Percentiles rank a stretch among this genome's conserved stretches.
phyloP scores from a whole-genome alignment of 2,888 invertebrate species.

The Syritta pipiens region DNA sequence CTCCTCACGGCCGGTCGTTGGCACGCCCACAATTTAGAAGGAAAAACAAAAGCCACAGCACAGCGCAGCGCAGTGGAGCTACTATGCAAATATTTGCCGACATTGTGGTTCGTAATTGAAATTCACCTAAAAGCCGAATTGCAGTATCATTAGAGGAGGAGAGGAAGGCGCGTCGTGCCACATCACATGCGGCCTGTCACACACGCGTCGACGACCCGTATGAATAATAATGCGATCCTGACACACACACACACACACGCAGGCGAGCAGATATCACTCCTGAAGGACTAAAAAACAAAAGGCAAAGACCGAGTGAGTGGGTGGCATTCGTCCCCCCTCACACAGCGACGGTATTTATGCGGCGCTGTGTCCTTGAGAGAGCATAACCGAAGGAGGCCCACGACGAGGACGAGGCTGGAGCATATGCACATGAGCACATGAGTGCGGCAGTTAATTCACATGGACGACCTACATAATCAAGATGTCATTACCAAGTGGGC shows the following conservation, averaged over 20 bases:
- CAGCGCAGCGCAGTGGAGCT: no score
- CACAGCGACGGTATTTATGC: neutral
- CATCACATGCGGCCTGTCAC: slow-evolving; percentile 17
- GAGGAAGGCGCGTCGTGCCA: slow-evolving; percentile 12
- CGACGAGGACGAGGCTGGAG: neutral
- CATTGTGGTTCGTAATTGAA: slow-evolving; percentile 58
- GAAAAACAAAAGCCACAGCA: slow-evolving; percentile 28
- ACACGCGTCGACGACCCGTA: slow-evolving; percentile 27
- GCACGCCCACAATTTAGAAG: slow-evolving; percentile 2
- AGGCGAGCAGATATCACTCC: neutral
- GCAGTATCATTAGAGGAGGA: slow-evolving; percentile 50
- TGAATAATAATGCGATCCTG: slow-evolving; percentile 53
- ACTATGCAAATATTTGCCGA: slow-evolving; percentile 57
- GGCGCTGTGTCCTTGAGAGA: slow-evolving; percentile 44
- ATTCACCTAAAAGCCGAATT: slow-evolving; percentile 48
- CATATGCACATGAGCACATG: slow-evolving; percentile 11
- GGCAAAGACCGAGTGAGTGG: slow-evolving; percentile 44
- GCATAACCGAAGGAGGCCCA: neutral
- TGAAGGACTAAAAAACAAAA: slow-evolving; percentile 20
- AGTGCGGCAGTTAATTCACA: slow-evolving; percentile 45
- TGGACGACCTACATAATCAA: slow-evolving; percentile 59
- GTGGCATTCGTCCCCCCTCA: neutral
- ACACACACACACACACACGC: neutral
- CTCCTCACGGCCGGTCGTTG: neutral
- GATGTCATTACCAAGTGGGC: slow-evolving; percentile 66